Evolutionary conservation across 1,140 invertebrate genomes (phyloP).

Genomic region (Papilio dardanus): DNA sequence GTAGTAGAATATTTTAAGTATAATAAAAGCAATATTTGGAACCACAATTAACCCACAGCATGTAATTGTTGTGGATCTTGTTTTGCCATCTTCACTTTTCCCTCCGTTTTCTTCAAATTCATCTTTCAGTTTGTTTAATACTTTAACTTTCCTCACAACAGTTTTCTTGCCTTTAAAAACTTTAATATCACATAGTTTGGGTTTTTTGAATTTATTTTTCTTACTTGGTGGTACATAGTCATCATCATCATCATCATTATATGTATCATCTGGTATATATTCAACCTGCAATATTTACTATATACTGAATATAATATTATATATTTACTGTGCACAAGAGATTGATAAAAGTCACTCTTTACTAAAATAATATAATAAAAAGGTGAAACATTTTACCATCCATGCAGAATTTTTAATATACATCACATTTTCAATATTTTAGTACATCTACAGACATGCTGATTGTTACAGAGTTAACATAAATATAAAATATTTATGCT

Average conservation of each 20-base stretch:
- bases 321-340: too few relatives aligned
- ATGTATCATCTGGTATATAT: slow-evolving; percentile 65
- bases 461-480: background rate
- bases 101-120: slow-evolving; percentile 47
- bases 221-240: slow-evolving; percentile 70
- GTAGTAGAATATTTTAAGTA: background rate
- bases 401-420: too few relatives aligned
- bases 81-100: slow-evolving; percentile 50
- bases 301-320: too few relatives aligned
- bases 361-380: too few relatives aligned
- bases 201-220: slow-evolving; percentile 71
- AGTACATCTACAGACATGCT: background rate
- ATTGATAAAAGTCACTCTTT: too few relatives aligned
- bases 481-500: slow-evolving; percentile 43
- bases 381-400: too few relatives aligned
- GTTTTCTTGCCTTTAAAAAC: slow-evolving; percentile 64
- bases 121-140: slow-evolving; percentile 58
- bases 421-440: too few relatives aligned
- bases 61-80: slow-evolving; percentile 65
- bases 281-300: slow-evolving; percentile 58
- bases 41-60: slow-evolving; percentile 69
- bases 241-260: slow-evolving; percentile 73
- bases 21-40: slow-evolving; percentile 35
- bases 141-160: slow-evolving; percentile 67
- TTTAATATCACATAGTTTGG: slow-evolving; percentile 72